A percentile compares a stretch with the other conserved stretches of the same genome.
These are phyloP conservation scores for Tenualosa thibaudeaui DNA, from an alignment of 2,797 vertebrate genomes.

Conservation along the genomic window DNA sequence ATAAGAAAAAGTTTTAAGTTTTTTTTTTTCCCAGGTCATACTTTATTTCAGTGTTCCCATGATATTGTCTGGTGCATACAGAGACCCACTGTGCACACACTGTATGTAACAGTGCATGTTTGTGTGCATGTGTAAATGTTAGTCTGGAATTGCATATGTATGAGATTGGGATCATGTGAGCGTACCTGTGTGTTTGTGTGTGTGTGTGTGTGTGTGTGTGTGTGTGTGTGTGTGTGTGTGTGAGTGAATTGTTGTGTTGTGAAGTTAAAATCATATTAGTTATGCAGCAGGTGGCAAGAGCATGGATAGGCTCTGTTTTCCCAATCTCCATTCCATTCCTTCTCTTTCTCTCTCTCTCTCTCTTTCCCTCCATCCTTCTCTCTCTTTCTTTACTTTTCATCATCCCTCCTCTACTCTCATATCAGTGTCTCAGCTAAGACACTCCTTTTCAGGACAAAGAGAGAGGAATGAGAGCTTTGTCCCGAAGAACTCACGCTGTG, in stretches of 20 bases:
- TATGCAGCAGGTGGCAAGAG: slow-evolving; percentile 17
- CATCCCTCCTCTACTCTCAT: not conserved
- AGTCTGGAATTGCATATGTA: no score
- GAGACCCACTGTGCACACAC: not conserved
- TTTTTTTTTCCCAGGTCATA: no score
- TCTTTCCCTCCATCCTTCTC: not conserved
- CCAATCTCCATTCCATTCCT: not conserved
- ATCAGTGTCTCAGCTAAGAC: not conserved
- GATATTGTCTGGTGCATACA: no score
- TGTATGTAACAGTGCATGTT: not conserved
- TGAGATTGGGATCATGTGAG: no score
- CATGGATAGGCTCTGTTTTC: not conserved
- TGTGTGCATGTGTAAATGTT: not conserved
- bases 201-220: not conserved
- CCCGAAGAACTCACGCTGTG: not conserved
- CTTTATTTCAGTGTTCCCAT: no score
- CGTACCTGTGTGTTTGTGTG: no score
- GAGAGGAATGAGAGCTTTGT: not conserved
- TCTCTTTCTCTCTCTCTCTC: not conserved
- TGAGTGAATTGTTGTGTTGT: not conserved
- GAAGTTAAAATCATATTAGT: not conserved
- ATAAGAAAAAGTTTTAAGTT: no score
- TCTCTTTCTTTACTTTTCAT: not conserved
- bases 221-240: not conserved
- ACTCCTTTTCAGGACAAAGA: not conserved